Evolutionary conservation across 2,113 vertebrate genomes (phyloP).

Genomic region (Smithornis capensis): DNA sequence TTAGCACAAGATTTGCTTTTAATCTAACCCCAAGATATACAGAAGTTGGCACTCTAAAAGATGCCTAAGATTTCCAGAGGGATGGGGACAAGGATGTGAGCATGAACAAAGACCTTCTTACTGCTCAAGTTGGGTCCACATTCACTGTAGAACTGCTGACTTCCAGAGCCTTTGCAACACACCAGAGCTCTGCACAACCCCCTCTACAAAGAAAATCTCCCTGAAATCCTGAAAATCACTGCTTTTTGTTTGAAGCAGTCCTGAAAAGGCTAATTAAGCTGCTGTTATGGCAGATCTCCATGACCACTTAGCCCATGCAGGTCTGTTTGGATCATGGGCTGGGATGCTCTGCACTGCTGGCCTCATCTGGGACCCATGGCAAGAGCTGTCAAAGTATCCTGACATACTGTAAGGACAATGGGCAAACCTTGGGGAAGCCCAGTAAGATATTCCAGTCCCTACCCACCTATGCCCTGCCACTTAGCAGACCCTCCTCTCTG

Average conservation of each 20-base stretch:
- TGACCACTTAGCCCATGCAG: neutral
- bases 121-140: accelerated
- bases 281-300: neutral
- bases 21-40: accelerated
- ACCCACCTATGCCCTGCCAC: accelerated
- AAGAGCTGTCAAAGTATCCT: neutral
- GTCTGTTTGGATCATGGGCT: neutral
- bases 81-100: neutral
- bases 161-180: neutral
- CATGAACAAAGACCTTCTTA: neutral
- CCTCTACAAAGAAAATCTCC: neutral
- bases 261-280: neutral
- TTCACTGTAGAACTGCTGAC: neutral
- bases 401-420: accelerated
- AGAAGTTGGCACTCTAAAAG: neutral
- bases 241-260: neutral
- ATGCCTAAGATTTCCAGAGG: neutral
- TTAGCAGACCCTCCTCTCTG: neutral
- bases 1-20: neutral
- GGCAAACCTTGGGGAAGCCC: neutral
- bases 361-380: neutral
- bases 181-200: neutral
- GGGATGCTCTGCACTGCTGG: neutral
- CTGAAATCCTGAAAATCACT: neutral
- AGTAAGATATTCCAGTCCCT: neutral